Base-by-base conservation (phyloP, 2,797 vertebrate genomes). In the Falco cherrug region DNA sequence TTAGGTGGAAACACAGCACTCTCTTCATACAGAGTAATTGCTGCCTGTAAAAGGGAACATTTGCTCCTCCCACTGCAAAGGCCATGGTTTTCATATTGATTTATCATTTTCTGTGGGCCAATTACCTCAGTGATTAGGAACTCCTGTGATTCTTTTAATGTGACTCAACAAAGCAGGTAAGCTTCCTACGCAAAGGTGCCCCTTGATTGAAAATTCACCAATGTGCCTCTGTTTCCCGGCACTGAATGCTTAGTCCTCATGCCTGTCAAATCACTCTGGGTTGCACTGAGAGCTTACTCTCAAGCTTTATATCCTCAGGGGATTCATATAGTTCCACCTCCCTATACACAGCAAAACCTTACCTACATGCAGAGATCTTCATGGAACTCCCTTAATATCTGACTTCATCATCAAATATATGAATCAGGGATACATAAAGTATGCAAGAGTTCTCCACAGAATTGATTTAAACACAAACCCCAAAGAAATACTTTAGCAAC, bases 41-140 rank as follows among this genome's bases (percentile, higher is more conserved):
- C 43, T 93, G 28, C 81, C 31, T 67, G 51, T 81, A 83, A 90
- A 84, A 93, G 43, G 57, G 39, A 96, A 59, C 53, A 92, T 93
- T 92, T 95, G 82, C 84, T 93, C 35, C 61, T 92, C 65, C 60
- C 83, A 86, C 54, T 79, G 19, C 47, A 95, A 77, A 92, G 79
- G 77, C 78, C 63, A 89, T 53, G 71, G 68, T 73, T 96, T 97
- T 96, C 82, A 71, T 89, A 95, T 35, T 25, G 28, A 95, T 94
- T 95, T 91, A 89, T 79, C 31, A 9, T 96, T 96, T 97, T 83
- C 86, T 95, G 41, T 82, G 43, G 77, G 73, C 33, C 35, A 65
- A 31, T 96, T 97, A 93, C 82, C 56, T 96, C 85, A 84, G 70
- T 61, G 48, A 92, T 57, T 87, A 75, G 28, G 75, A 96, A 93